phyloP scores from a whole-genome alignment of 2,888 invertebrate genomes.

The Gymnocheta viridis region DNA sequence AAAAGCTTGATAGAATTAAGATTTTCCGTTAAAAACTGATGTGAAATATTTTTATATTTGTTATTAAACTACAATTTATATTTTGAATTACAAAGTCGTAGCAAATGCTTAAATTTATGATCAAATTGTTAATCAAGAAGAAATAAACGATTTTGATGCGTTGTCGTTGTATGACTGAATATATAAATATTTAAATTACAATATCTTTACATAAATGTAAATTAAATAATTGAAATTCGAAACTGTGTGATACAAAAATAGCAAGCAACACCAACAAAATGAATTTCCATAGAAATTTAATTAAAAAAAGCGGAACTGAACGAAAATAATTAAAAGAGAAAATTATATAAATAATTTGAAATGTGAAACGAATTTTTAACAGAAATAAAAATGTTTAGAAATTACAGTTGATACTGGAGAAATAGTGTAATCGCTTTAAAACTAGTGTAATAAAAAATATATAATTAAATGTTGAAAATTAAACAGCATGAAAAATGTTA shows the following conservation, averaged over 20 bases:
- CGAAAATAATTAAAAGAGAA: neutral
- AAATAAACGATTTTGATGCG: neutral
- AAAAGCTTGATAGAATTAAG: too few species aligned
- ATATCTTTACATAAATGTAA: neutral
- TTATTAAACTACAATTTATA: too few species aligned
- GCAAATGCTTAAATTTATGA: too few species aligned
- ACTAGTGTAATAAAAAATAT: neutral
- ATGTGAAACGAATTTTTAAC: slow-evolving; percentile 35
- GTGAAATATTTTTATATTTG: too few species aligned
- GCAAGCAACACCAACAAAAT: neutral
- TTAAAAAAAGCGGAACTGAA: neutral
- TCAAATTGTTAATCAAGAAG: neutral
- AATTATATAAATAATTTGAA: slow-evolving; percentile 16
- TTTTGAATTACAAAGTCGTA: too few species aligned
- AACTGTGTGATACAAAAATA: neutral
- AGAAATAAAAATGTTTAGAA: neutral
- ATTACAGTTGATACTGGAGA: neutral
- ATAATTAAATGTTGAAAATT: slow-evolving; percentile 37
- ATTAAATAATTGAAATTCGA: slow-evolving; percentile 23
- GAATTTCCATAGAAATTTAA: slow-evolving; percentile 7
- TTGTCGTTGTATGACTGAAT: neutral
- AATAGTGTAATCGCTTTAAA: neutral
- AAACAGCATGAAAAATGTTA: neutral
- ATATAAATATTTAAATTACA: neutral
- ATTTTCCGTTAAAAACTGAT: too few species aligned